phyloP scores from a whole-genome alignment of 1,140 invertebrate species.

The Eupristina koningsbergeri region DNA sequence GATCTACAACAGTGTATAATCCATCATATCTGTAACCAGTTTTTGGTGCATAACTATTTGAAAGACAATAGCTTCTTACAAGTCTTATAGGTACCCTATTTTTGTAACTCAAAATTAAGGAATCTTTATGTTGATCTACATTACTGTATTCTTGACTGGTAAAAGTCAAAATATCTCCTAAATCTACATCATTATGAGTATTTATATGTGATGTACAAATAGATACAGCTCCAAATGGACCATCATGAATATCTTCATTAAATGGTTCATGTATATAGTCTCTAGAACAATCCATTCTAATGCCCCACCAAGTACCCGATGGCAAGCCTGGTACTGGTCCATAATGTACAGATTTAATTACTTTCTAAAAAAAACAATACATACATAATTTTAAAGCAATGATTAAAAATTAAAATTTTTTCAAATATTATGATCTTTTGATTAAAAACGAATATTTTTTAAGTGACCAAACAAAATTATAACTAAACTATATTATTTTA shows the following conservation, averaged over 20 bases:
- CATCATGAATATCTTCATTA: constrained; percentile 62
- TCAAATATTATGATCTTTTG: too few species aligned
- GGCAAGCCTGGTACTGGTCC: constrained; percentile 62
- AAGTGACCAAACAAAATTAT: too few species aligned
- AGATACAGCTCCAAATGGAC: constrained; percentile 66
- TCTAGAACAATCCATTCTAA: constrained; percentile 68
- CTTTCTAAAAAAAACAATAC: constrained; percentile 51
- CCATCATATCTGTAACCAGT: constrained; percentile 70
- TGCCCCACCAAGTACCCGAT: constrained; percentile 70
- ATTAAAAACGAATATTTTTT: too few species aligned
- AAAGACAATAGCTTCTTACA: constrained; percentile 65
- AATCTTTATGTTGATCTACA: constrained; percentile 52
- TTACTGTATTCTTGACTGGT: constrained; percentile 61
- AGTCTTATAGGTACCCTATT: constrained; percentile 65
- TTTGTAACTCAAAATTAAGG: constrained; percentile 63
- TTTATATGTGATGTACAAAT: constrained; percentile 63
- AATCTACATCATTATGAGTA: constrained; percentile 62
- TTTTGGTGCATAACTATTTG: constrained; percentile 66
- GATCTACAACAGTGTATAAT: constrained; percentile 62
- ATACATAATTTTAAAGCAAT: background rate
- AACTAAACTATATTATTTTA: too few species aligned
- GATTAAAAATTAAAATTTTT: too few species aligned
- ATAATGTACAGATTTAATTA: constrained; percentile 58
- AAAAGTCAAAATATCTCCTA: constrained; percentile 65
- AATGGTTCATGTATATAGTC: constrained; percentile 66